Evolutionary conservation across 2,113 vertebrate species (phyloP), one percentile per base, ranked within the genome.

Genomic region (Sialia sialis): DNA sequence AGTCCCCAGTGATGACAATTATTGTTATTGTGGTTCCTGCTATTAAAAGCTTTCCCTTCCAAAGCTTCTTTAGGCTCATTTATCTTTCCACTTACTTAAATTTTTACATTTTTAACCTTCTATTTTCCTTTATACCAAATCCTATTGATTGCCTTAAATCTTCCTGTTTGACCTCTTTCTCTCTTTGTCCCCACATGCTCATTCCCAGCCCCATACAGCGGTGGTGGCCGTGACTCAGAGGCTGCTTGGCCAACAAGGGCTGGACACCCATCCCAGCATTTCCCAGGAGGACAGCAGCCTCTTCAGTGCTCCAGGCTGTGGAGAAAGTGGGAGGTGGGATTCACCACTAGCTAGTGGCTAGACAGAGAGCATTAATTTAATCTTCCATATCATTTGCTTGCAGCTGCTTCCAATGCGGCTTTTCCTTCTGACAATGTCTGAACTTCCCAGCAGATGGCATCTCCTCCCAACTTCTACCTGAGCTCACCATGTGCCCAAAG

Each of bases 381-480:
- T 67, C 87, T 84, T 84, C 89, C 4, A 0, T 51, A n/a, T 41
- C 68, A 56, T 80, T 95, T 74, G 27, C 44, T 84, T 79, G 32
- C 89, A 56, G 58, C 41, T 77, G 59, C 88, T 95, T 94, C 58
- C 59, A 48, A 46, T 48, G 43, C 88, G 2, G 34, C 60, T 62
- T 67, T 32, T 94, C 87, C 90, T 51, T 32, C 49, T 39, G 91
- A 87, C 95, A 89, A 84, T 96, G 91, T 80, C 90, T n/a, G 49
- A 54, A 73, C 51, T 58, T 51, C 91, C 98, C 98, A 97, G 97
- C 97, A 98, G 98, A 97, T 98, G 98, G 98, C 96, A 93, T 90
- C 93, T 98, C 96, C 68, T 92, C 94, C 97, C 93, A 97, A 95
- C 96, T 39, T 92, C 96, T 97, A 70, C 78, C 74, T 85, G 75